Conservation (phyloP, 2,888 invertebrate species). For the Uropetala carovei region DNA sequence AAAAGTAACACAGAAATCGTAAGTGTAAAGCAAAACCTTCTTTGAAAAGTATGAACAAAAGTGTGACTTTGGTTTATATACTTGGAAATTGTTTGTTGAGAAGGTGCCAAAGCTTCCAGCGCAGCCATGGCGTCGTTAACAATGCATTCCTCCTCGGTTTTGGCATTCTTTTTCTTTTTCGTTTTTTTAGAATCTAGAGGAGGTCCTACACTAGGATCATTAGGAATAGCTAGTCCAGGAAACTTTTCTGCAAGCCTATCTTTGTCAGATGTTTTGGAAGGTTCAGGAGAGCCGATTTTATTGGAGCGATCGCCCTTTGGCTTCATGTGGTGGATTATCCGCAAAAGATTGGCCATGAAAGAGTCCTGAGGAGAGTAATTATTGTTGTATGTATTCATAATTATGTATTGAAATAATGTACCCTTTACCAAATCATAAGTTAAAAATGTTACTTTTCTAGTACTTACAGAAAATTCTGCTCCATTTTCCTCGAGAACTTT, state of each 20-base stretch:
- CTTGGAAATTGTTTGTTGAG: conserved; percentile 71
- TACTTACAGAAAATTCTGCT: conserved; percentile 90
- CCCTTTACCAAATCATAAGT: neutral
- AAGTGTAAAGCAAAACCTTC: neutral
- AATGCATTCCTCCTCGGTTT: conserved; percentile 74
- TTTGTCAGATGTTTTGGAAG: conserved; percentile 71
- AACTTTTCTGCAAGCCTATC: conserved; percentile 84
- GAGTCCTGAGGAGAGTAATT: conserved; percentile 82
- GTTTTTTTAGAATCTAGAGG: conserved; percentile 76
- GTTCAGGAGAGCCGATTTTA: conserved; percentile 74
- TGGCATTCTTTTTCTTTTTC: conserved; percentile 71
- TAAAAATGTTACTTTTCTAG: neutral
- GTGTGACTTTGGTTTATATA: neutral
- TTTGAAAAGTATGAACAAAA: neutral
- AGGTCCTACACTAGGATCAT: conserved; percentile 79
- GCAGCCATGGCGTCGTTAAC: conserved; percentile 92
- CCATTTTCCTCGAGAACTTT: conserved; percentile 92
- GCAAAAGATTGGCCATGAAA: conserved; percentile 92
- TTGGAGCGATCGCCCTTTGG: conserved; percentile 70
- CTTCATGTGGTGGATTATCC: conserved; percentile 97
- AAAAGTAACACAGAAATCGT: neutral
- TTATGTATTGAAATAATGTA: neutral
- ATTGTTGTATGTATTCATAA: conserved; percentile 54
- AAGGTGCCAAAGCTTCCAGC: conserved; percentile 89
- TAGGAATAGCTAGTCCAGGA: conserved; percentile 89